Percentiles rank a stretch among this genome's conserved stretches.
phyloP scores from a whole-genome alignment of 1,140 invertebrate species.

The Eurosta solidaginis region DNA sequence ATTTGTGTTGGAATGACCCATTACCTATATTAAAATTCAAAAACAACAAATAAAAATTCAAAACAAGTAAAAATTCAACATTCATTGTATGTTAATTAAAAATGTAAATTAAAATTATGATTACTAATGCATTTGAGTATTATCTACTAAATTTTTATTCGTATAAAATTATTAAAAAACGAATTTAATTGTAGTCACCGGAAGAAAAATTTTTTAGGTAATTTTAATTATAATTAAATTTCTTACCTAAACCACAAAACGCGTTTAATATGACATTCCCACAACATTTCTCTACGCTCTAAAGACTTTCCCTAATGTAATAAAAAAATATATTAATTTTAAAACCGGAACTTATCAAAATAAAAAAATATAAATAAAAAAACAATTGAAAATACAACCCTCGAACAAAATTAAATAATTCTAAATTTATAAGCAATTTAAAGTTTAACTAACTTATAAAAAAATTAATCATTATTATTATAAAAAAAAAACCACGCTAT shows the following conservation, averaged over 20 bases:
- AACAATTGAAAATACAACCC: background rate
- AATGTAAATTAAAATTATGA: slow-evolving; percentile 2
- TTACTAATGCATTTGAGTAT: background rate
- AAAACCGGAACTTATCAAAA: background rate
- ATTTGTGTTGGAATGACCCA: too few species aligned
- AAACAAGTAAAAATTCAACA: background rate
- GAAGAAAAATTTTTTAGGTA: background rate
- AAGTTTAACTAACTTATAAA: slow-evolving; percentile 34
- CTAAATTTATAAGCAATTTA: slow-evolving; percentile 58
- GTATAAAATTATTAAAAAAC: slow-evolving; percentile 35
- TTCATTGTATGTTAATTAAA: background rate
- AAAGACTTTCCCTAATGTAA: background rate
- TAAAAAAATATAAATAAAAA: slow-evolving; percentile 17
- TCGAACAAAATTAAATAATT: slow-evolving; percentile 40
- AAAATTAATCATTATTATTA: slow-evolving; percentile 16
- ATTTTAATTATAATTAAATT: slow-evolving; percentile 35
- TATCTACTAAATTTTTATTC: background rate
- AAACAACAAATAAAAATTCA: background rate
- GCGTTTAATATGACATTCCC: slow-evolving; percentile 22
- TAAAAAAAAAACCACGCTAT: background rate
- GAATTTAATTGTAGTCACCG: slow-evolving; percentile 55
- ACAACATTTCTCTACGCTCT: slow-evolving; percentile 34
- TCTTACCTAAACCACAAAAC: slow-evolving; percentile 32
- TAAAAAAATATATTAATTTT: slow-evolving; percentile 1
- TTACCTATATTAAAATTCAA: too few species aligned